Evolutionary conservation across 1,140 invertebrate species (phyloP).

Genomic region (Halesus radiatus): DNA sequence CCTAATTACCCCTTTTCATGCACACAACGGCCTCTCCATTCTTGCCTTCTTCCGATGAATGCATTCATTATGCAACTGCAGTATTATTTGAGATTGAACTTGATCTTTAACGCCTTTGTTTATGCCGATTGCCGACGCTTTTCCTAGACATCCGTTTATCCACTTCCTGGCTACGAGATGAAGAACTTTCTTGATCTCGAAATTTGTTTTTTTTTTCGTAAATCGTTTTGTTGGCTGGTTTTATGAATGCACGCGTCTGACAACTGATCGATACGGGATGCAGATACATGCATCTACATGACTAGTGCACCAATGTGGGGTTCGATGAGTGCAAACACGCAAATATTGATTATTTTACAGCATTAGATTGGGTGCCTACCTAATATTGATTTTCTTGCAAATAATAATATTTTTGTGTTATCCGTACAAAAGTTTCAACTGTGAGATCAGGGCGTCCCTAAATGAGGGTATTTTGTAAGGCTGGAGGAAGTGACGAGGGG

Average conservation of each 20-base stretch:
- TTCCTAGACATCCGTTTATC: neutral
- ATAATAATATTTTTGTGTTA: too few relatives aligned
- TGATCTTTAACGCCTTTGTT: neutral
- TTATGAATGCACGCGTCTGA: neutral
- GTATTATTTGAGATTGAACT: slow-evolving; percentile 18
- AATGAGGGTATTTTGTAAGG: too few relatives aligned
- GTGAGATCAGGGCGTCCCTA: too few relatives aligned
- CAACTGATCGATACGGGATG: too few relatives aligned
- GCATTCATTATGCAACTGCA: slow-evolving; percentile 23
- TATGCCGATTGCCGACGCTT: neutral
- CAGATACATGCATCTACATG: too few relatives aligned
- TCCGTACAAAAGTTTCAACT: too few relatives aligned
- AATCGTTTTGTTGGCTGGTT: neutral
- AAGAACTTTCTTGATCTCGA: neutral
- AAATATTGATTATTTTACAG: too few relatives aligned
- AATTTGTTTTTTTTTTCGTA: neutral
- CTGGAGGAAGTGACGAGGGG: too few relatives aligned
- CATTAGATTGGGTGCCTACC: too few relatives aligned
- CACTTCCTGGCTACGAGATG: neutral
- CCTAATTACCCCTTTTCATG: neutral
- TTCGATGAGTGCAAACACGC: too few relatives aligned
- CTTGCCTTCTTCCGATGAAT: neutral
- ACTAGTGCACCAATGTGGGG: too few relatives aligned
- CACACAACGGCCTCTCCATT: neutral
- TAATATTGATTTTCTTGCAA: too few relatives aligned